A percentile compares a stretch with the other conserved stretches of the same genome.
phyloP scores from a whole-genome alignment of 2,888 invertebrate species.

The Frankliniella fusca region DNA sequence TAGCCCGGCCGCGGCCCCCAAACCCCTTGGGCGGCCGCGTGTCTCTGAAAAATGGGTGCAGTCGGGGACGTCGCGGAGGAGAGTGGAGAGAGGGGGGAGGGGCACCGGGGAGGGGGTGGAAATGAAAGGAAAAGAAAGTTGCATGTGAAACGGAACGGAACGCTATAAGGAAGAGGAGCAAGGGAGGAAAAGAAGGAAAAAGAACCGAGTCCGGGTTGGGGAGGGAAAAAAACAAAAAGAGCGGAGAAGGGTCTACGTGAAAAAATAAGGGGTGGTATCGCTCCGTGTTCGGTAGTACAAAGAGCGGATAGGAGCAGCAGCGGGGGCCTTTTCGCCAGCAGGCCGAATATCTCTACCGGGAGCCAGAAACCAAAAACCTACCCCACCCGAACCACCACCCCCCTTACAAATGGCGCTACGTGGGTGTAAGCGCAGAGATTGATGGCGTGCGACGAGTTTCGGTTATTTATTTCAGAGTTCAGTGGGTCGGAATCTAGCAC shows the following conservation, averaged over 20 bases:
- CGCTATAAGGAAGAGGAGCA: neutral
- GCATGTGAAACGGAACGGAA: conserved; percentile 11
- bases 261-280: neutral
- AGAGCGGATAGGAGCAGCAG: too few relatives aligned
- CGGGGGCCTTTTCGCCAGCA: too few relatives aligned
- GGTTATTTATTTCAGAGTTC: conserved; percentile 21
- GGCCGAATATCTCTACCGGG: too few relatives aligned
- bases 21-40: conserved; percentile 3
- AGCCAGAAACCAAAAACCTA: too few relatives aligned
- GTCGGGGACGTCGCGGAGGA: neutral
- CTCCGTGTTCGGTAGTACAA: neutral
- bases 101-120: neutral
- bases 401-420: neutral
- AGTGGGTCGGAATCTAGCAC: neutral
- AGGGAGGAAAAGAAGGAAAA: conserved; percentile 1
- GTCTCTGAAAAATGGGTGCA: conserved; percentile 23
- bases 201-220: neutral
- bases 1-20: neutral
- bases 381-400: neutral
- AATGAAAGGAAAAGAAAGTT: conserved; percentile 26
- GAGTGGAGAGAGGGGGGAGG: neutral
- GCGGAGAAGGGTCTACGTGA: neutral
- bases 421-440: neutral
- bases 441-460: conserved; percentile 3
- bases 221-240: neutral